phyloP scores from a whole-genome alignment of 2,113 vertebrate species.

The Rhinogobius similis region DNA sequence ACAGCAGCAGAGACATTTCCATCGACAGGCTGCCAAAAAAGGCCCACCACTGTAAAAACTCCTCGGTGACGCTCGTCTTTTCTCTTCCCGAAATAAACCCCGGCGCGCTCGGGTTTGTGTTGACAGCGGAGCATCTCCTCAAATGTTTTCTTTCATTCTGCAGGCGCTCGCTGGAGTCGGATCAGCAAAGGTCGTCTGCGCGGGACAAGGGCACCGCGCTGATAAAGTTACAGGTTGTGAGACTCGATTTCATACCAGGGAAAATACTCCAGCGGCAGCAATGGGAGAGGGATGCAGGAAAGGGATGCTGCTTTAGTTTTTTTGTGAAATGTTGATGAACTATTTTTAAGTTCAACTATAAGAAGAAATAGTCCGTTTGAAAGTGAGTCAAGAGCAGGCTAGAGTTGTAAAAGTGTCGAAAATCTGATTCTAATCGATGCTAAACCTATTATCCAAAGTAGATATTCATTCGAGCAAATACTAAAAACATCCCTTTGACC shows the following conservation, averaged over 20 bases:
- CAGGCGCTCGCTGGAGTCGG: conserved; percentile 34
- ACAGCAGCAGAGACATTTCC: conserved; percentile 27
- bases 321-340: background rate
- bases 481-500: too few relatives aligned
- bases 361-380: background rate
- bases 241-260: conserved; percentile 52
- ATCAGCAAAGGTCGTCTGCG: conserved; percentile 62
- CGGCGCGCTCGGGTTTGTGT: conserved; percentile 41
- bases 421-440: too few relatives aligned
- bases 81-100: conserved; percentile 56
- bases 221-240: conserved; percentile 50
- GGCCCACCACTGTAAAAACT: conserved; percentile 33
- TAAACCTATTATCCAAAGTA: too few relatives aligned
- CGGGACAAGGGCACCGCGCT: conserved; percentile 47
- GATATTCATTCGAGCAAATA: too few relatives aligned
- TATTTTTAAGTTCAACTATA: background rate
- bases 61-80: conserved; percentile 45
- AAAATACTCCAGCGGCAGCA: conserved; percentile 10
- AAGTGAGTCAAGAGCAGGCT: too few relatives aligned
- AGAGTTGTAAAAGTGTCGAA: too few relatives aligned
- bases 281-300: background rate
- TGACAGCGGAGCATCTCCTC: conserved; percentile 42
- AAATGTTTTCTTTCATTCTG: conserved; percentile 37
- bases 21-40: conserved; percentile 13
- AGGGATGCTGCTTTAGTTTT: background rate